phyloP scores from a whole-genome alignment of 2,113 vertebrate genomes.

The Passer domesticus region DNA sequence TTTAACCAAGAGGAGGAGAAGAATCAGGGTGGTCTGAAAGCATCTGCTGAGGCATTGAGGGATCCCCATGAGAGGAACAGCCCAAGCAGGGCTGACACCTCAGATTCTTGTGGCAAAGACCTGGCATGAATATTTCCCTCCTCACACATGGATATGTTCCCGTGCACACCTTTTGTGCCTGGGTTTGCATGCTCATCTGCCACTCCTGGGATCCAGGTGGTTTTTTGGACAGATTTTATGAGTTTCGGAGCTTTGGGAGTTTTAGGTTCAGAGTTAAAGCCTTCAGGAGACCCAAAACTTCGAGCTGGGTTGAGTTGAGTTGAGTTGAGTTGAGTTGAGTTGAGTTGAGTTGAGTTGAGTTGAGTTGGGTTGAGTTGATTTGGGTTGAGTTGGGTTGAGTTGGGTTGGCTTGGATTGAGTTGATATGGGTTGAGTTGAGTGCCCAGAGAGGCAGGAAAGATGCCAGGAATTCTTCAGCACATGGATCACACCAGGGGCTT shows the following conservation, averaged over 20 bases:
- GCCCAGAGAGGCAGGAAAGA: not conserved
- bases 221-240: not conserved
- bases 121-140: not conserved
- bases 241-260: not conserved
- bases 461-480: not conserved
- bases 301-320: fast-evolving
- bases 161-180: not conserved
- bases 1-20: not conserved
- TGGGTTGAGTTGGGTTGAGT: fast-evolving
- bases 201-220: too few species aligned
- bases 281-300: not conserved
- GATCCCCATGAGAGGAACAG: fast-evolving
- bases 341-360: fast-evolving
- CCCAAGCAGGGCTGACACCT: not conserved
- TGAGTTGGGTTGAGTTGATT: not conserved
- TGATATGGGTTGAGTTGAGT: not conserved
- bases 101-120: not conserved
- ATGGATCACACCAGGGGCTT: not conserved
- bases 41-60: not conserved
- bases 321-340: fast-evolving
- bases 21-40: not conserved
- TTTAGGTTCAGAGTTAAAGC: not conserved
- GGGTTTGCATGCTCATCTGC: not conserved
- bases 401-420: fast-evolving
- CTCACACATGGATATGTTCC: not conserved